Conservation (phyloP, 2,113 vertebrate genomes). For the Poeciliopsis occidentalis region DNA sequence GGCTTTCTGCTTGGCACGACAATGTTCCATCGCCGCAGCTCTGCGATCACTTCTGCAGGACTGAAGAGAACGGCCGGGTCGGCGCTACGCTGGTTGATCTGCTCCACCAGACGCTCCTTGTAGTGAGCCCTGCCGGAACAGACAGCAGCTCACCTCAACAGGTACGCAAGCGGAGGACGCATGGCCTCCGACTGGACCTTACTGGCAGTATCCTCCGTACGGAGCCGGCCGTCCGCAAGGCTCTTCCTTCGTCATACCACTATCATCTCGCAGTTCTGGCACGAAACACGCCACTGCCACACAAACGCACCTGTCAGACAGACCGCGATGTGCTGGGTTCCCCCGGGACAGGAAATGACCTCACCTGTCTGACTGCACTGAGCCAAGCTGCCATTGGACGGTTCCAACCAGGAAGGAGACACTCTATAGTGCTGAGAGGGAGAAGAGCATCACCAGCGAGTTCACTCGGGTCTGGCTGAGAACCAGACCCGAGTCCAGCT, state of each 20-base stretch:
- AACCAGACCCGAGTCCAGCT: not conserved
- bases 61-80: constrained; percentile 74
- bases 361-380: constrained; percentile 38
- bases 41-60: constrained; percentile 56
- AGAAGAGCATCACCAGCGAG: not conserved
- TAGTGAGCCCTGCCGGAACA: constrained; percentile 70
- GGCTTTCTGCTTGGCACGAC: constrained; percentile 47
- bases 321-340: not conserved
- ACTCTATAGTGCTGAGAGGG: constrained; percentile 66
- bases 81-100: constrained; percentile 65
- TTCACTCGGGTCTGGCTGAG: not conserved
- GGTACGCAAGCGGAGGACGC: not conserved
- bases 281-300: constrained; percentile 69
- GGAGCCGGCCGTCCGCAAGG: constrained; percentile 58
- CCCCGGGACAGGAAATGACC: not conserved
- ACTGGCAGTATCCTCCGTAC: constrained; percentile 73
- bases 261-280: constrained; percentile 70
- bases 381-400: constrained; percentile 12
- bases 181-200: constrained; percentile 19
- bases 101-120: constrained; percentile 78
- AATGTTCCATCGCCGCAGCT: constrained; percentile 71
- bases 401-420: constrained; percentile 55
- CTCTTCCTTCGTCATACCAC: constrained; percentile 56
- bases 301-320: not conserved
- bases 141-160: not conserved